Conservation (phyloP, 2,797 vertebrate genomes). For the Rhinella marina region DNA sequence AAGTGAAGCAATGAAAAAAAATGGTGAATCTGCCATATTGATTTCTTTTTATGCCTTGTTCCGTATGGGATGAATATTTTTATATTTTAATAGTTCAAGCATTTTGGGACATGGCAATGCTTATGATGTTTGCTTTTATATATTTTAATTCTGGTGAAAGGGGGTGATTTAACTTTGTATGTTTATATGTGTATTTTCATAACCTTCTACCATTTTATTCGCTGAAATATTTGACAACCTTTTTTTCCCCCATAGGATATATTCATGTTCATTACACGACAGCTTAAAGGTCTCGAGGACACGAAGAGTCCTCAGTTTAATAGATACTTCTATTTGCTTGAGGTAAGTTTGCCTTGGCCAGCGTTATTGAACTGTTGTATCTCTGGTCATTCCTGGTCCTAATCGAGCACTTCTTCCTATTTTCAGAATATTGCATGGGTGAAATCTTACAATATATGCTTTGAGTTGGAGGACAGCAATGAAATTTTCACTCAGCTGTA, state of each 20-base stretch:
- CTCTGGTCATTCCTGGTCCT: background rate
- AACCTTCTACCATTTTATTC: background rate
- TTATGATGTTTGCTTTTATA: too few species aligned
- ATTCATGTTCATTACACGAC: conserved; percentile 99
- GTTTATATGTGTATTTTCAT: too few species aligned
- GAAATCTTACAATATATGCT: conserved; percentile 99
- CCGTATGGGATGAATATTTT: too few species aligned
- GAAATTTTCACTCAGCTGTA: conserved; percentile 98
- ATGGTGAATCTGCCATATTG: too few species aligned
- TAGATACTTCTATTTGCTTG: conserved; percentile 98
- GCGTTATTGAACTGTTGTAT: background rate
- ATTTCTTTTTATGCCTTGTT: too few species aligned
- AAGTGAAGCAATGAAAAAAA: too few species aligned
- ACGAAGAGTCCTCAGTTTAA: conserved; percentile 98
- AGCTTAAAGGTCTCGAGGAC: conserved; percentile 96
- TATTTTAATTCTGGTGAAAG: too few species aligned
- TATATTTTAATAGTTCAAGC: too few species aligned
- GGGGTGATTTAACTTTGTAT: too few species aligned
- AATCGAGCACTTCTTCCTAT: background rate
- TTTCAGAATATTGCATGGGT: conserved; percentile 97
- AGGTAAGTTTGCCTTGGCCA: conserved; percentile 77
- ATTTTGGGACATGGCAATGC: too few species aligned
- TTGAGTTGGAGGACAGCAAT: conserved; percentile 97
- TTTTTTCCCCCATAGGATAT: conserved; percentile 84
- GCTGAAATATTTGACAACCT: background rate